Evolutionary conservation across 1,140 invertebrate genomes (phyloP).

Genomic region (Zeugodacus cucurbitae): DNA sequence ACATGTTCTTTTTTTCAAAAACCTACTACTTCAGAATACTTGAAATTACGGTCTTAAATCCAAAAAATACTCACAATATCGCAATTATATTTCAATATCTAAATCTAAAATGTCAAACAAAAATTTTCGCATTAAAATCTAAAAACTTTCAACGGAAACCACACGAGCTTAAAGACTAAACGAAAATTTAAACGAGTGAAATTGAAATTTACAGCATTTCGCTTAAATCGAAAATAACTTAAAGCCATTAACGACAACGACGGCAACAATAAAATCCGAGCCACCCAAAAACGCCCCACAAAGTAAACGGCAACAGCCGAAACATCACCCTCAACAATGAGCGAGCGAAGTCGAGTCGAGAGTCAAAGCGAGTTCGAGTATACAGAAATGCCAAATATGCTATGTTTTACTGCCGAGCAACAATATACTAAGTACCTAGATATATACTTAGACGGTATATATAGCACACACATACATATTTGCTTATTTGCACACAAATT

Average conservation of each 20-base stretch:
- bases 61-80: too few relatives aligned
- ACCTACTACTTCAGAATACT: too few relatives aligned
- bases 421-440: neutral
- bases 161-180: neutral
- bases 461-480: neutral
- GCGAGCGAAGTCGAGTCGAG: neutral
- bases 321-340: slow-evolving; percentile 15
- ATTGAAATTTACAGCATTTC: slow-evolving; percentile 23
- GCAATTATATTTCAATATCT: too few relatives aligned
- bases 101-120: too few relatives aligned
- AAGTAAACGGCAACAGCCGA: neutral
- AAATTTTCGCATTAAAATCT: neutral
- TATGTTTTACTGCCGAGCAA: neutral
- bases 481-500: neutral
- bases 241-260: neutral
- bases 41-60: too few relatives aligned
- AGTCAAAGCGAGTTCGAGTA: slow-evolving; percentile 23
- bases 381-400: slow-evolving; percentile 11
- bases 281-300: neutral
- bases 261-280: neutral
- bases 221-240: slow-evolving; percentile 24
- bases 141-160: neutral
- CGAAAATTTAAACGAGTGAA: slow-evolving; percentile 16
- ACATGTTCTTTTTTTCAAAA: too few relatives aligned
- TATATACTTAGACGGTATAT: neutral